These are phyloP conservation scores for Chironomus striatipennis DNA, from an alignment of 1,140 invertebrate species.

Conservation along the genomic window DNA sequence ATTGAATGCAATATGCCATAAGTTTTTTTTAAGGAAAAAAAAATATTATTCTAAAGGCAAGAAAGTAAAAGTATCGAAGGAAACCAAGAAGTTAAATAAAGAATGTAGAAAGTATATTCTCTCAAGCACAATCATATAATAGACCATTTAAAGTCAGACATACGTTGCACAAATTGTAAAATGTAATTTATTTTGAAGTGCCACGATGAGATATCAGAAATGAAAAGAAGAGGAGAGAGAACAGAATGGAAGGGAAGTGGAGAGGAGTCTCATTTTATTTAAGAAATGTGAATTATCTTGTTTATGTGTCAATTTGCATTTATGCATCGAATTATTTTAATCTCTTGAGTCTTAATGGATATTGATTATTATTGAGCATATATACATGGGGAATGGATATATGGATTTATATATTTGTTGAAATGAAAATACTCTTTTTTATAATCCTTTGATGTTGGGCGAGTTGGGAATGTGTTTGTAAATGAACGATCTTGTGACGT, in stretches of 20 bases:
- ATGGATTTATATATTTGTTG: not conserved
- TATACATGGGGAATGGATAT: too few relatives aligned
- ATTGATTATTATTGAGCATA: too few relatives aligned
- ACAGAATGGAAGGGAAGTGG: too few relatives aligned
- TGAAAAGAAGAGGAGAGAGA: too few relatives aligned
- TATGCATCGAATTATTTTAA: constrained; percentile 14
- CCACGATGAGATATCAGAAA: not conserved
- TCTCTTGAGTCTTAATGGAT: not conserved
- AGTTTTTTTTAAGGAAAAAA: too few relatives aligned
- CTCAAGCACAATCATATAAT: not conserved
- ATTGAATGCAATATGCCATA: too few relatives aligned
- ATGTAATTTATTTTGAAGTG: constrained; percentile 16
- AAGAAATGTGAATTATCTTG: not conserved
- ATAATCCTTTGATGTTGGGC: not conserved
- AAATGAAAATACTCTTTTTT: not conserved
- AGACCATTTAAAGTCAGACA: not conserved
- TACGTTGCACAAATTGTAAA: not conserved
- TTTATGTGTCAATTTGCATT: constrained; percentile 19
- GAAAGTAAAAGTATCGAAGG: too few relatives aligned
- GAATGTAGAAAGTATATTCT: too few relatives aligned
- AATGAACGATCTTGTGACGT: too few relatives aligned
- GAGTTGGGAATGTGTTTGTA: too few relatives aligned
- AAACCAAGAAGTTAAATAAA: too few relatives aligned
- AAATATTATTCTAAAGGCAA: too few relatives aligned
- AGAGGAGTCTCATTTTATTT: not conserved